Evolutionary conservation across 2,888 invertebrate genomes (phyloP).

Genomic region (Synergus laeviventris): DNA sequence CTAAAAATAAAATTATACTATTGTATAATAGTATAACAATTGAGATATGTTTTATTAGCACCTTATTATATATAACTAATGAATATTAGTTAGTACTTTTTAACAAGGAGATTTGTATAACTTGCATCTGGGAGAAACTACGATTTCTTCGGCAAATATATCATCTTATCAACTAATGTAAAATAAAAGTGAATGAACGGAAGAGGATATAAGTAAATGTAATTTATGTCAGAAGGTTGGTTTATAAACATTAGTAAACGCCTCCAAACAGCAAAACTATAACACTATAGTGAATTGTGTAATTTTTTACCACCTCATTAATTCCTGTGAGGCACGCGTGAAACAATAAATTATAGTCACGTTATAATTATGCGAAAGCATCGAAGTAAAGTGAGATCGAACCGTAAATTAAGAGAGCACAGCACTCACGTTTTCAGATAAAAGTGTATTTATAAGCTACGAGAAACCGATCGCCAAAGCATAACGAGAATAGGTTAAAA

Average conservation of each 20-base stretch:
- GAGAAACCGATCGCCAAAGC: slow-evolving; percentile 53
- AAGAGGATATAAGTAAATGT: too few species aligned
- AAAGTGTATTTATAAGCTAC: not conserved
- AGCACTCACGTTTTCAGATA: not conserved
- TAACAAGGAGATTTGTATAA: too few species aligned
- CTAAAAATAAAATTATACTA: too few species aligned
- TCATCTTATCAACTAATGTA: too few species aligned
- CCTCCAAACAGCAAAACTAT: not conserved
- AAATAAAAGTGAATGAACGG: too few species aligned
- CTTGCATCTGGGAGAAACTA: too few species aligned
- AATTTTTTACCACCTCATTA: not conserved
- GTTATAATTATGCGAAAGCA: not conserved
- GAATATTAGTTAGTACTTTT: too few species aligned
- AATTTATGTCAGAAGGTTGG: too few species aligned
- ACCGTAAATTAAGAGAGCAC: not conserved
- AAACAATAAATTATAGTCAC: not conserved
- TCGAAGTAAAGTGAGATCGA: slow-evolving; percentile 1
- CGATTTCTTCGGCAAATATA: too few species aligned
- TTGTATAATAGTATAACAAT: too few species aligned
- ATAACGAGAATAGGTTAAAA: slow-evolving; percentile 54
- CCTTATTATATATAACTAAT: too few species aligned
- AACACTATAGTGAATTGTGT: not conserved
- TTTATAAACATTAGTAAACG: not conserved
- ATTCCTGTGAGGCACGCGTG: not conserved
- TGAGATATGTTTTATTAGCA: too few species aligned